Percentiles rank a stretch among this genome's conserved stretches.
Conservation (phyloP, 2,113 vertebrate genomes). For the Hiodon alosoides region DNA sequence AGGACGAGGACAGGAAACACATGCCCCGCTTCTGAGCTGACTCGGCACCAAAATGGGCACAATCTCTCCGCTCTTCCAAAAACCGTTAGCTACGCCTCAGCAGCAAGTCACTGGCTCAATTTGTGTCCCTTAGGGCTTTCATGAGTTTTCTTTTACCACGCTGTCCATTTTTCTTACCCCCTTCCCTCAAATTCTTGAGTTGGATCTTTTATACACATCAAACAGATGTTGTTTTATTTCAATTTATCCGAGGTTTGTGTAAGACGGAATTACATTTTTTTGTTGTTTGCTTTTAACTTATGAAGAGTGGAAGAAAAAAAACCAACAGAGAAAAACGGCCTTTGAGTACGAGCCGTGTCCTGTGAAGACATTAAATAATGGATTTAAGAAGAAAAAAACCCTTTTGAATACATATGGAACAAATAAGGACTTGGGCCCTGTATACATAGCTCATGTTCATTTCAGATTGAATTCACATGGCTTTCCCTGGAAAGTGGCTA, state of each 20-base stretch:
- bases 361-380: constrained; percentile 49
- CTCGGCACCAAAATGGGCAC: constrained; percentile 15
- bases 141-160: neutral
- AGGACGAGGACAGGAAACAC: constrained; percentile 31
- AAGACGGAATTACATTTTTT: constrained; percentile 14
- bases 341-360: constrained; percentile 26
- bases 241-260: neutral
- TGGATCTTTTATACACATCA: constrained; percentile 9
- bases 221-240: constrained; percentile 13
- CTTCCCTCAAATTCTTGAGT: neutral
- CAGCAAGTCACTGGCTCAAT: neutral
- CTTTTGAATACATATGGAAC: constrained; percentile 64
- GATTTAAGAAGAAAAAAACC: constrained; percentile 49
- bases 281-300: constrained; percentile 19
- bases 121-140: neutral
- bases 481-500: constrained; percentile 39
- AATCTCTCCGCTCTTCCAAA: neutral
- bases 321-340: constrained; percentile 34
- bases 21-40: constrained; percentile 12
- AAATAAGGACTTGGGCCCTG: constrained; percentile 53
- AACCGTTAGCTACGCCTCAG: neutral
- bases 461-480: constrained; percentile 58
- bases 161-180: constrained; percentile 14
- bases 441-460: constrained; percentile 55
- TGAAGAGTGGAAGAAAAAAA: neutral